These are phyloP conservation scores for Diaprepes abbreviatus DNA, from an alignment of 2,888 invertebrate species.

Conservation along the genomic window DNA sequence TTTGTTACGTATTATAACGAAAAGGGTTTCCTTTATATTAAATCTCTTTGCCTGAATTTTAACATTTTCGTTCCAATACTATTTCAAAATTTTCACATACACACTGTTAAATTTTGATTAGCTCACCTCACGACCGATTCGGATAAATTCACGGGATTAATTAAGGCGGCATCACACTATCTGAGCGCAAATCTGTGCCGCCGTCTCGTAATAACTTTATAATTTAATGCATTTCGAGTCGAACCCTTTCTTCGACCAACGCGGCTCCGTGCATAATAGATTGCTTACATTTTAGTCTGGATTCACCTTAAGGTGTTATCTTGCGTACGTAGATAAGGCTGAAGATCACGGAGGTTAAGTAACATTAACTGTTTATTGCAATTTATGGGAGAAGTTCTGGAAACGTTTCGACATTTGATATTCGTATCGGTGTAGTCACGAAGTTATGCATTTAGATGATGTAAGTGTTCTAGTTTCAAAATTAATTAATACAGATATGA, in stretches of 20 bases:
- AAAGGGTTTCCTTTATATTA: too few relatives aligned
- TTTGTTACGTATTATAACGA: too few relatives aligned
- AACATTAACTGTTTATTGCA: slow-evolving; percentile 68
- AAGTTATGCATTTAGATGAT: slow-evolving; percentile 25
- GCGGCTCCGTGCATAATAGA: slow-evolving; percentile 61
- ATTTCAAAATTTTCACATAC: not conserved
- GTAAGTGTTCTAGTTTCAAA: not conserved
- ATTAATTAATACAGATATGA: not conserved
- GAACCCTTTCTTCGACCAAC: slow-evolving; percentile 57
- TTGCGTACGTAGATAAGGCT: slow-evolving; percentile 53
- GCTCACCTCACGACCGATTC: not conserved
- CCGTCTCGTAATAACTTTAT: slow-evolving; percentile 70
- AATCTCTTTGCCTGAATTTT: too few relatives aligned
- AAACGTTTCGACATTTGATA: slow-evolving; percentile 52
- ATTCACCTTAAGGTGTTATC: slow-evolving; percentile 65
- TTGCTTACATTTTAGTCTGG: slow-evolving; percentile 65
- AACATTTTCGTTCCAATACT: too few relatives aligned
- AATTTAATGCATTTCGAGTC: slow-evolving; percentile 67
- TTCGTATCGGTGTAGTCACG: slow-evolving; percentile 33
- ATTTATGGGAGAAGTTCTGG: slow-evolving; percentile 61
- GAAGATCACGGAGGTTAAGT: slow-evolving; percentile 67
- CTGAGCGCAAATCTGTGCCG: slow-evolving; percentile 66
- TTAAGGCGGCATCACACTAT: slow-evolving; percentile 70
- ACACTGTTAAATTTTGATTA: slow-evolving; percentile 2
- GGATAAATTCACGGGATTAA: slow-evolving; percentile 28